Percentiles rank a stretch among this genome's conserved stretches.
Evolutionary conservation across 2,797 vertebrate species (phyloP).

Genomic region (Echeneis naucrates): DNA sequence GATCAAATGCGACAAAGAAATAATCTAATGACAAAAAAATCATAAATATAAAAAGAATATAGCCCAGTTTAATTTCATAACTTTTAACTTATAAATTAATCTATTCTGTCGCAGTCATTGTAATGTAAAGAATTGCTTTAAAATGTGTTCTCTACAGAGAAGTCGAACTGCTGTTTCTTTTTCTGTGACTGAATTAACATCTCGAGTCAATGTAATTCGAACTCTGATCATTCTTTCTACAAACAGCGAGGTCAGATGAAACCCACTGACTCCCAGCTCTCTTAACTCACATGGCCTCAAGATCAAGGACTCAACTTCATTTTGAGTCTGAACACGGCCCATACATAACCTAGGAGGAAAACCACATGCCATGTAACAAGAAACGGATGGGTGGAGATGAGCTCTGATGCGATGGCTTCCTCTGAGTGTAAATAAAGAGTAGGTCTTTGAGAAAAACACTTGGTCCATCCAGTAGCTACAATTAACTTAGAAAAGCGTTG

Average conservation of each 20-base stretch:
- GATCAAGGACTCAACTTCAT: conserved; percentile 55
- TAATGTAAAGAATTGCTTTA: neutral
- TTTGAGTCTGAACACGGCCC: conserved; percentile 42
- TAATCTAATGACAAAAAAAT: neutral
- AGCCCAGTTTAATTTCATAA: neutral
- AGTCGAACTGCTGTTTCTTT: neutral
- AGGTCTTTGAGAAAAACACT: conserved; percentile 14
- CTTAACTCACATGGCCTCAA: conserved; percentile 31
- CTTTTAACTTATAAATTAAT: too few species aligned
- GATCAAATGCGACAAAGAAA: neutral
- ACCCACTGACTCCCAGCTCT: conserved; percentile 9
- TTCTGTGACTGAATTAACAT: neutral
- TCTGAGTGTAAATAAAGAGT: conserved; percentile 37
- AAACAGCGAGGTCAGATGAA: neutral
- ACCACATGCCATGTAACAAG: conserved; percentile 38
- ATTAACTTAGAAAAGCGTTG: neutral
- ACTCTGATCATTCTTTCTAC: neutral
- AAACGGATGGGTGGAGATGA: conserved; percentile 43
- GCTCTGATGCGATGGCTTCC: conserved; percentile 25
- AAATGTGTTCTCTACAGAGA: neutral
- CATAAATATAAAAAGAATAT: neutral
- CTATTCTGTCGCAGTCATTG: too few species aligned
- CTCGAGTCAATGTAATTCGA: conserved; percentile 8
- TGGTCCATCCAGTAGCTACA: conserved; percentile 6
- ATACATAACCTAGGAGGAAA: conserved; percentile 55